These are phyloP conservation scores for Myotis daubentonii DNA, from an alignment of 2,797 vertebrate species.

Conservation along the genomic window DNA sequence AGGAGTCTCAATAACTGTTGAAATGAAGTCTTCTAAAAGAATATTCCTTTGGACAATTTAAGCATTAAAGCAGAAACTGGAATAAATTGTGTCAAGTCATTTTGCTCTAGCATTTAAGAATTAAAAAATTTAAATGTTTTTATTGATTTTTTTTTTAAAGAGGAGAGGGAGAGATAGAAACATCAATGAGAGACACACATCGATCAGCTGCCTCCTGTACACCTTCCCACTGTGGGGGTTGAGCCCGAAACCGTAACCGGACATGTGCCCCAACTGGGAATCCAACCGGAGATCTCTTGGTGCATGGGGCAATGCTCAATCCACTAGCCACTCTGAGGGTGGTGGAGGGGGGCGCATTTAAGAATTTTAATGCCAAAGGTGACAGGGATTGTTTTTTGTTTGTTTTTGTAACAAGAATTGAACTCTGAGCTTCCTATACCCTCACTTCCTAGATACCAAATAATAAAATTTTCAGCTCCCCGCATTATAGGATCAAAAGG, in stretches of 20 bases:
- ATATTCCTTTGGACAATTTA: not conserved
- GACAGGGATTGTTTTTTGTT: not conserved
- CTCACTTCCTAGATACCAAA: not conserved
- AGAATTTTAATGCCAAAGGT: not conserved
- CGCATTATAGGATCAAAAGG: not conserved
- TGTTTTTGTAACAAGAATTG: not conserved
- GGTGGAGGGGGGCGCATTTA: not conserved
- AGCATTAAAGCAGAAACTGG: not conserved
- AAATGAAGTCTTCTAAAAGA: slow-evolving; percentile 1
- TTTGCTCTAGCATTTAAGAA: not conserved
- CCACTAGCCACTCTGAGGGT: no score
- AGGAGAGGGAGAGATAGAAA: no score
- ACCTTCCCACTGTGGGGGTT: no score
- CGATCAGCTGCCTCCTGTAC: no score
- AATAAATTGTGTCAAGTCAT: not conserved
- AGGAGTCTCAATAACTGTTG: not conserved
- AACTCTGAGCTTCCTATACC: not conserved
- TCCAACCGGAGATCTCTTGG: no score
- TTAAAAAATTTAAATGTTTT: not conserved
- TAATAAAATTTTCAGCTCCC: not conserved
- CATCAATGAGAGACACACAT: no score
- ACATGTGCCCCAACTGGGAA: no score
- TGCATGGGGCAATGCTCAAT: no score
- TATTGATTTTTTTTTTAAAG: no score
- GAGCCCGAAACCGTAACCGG: no score